A percentile compares a stretch with the other conserved stretches of the same genome.
These are phyloP conservation scores for Paragorgia papillata DNA, from an alignment of 92 coral and sea anemone species.

Conservation along the genomic window DNA sequence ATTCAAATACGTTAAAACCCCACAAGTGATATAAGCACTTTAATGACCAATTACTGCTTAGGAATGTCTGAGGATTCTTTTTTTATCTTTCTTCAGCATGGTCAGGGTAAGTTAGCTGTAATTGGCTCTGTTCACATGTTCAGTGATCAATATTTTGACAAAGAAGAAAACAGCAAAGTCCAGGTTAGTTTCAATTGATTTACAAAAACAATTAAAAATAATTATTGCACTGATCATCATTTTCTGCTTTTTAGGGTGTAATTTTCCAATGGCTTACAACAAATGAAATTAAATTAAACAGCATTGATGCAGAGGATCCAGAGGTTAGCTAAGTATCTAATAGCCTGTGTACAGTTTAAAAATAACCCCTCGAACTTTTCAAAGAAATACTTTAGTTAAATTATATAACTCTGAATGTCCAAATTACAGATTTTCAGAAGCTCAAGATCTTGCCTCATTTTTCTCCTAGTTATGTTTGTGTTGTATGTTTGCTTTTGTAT, in stretches of 20 bases:
- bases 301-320: slow-evolving; percentile 98
- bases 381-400: no score
- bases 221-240: background rate
- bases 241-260: slow-evolving; percentile 70
- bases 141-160: slow-evolving; percentile 98
- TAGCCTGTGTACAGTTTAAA: background rate
- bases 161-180: slow-evolving; percentile 94
- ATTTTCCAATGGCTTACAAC: slow-evolving; percentile 95
- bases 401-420: no score
- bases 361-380: background rate
- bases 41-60: no score
- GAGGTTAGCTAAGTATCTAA: slow-evolving; percentile 59
- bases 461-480: background rate
- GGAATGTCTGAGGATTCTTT: no score
- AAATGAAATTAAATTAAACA: slow-evolving; percentile 86
- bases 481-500: background rate
- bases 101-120: slow-evolving; percentile 91
- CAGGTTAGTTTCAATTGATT: slow-evolving; percentile 63
- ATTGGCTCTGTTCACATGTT: slow-evolving; percentile 98
- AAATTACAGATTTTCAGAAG: no score
- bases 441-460: no score
- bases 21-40: no score
- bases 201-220: background rate
- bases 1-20: no score
- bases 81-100: slow-evolving; percentile 58